Percentiles rank a stretch among this genome's conserved stretches.
These are phyloP conservation scores for Shinisaurus crocodilurus DNA, from an alignment of 2,113 vertebrate genomes.

Conservation along the genomic window DNA sequence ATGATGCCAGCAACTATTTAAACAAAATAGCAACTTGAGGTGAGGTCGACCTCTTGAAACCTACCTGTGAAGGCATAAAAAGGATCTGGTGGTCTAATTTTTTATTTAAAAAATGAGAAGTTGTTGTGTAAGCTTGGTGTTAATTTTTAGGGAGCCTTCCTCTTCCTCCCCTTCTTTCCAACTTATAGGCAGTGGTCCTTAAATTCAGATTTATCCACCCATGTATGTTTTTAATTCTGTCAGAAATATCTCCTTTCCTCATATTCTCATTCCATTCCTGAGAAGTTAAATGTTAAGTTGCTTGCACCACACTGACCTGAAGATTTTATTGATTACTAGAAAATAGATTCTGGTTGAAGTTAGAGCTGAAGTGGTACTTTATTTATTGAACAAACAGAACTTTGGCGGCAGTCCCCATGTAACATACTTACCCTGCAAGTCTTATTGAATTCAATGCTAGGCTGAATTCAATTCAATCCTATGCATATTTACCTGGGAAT, in stretches of 20 bases:
- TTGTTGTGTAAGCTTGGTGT: neutral
- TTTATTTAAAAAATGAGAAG: neutral
- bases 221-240: neutral
- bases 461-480: neutral
- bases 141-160: neutral
- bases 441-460: neutral
- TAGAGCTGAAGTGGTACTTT: neutral
- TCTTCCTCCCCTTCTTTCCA: too few species aligned
- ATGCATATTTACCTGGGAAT: neutral
- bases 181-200: too few species aligned
- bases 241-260: neutral
- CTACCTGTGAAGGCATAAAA: neutral
- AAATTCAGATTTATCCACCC: neutral
- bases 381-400: neutral
- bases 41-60: neutral
- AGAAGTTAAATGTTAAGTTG: neutral
- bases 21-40: neutral
- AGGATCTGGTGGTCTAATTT: neutral
- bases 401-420: neutral
- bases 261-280: neutral
- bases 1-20: neutral
- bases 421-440: neutral
- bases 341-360: neutral
- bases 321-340: neutral
- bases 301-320: neutral